Evolutionary conservation across 64 coral and sea anemone genomes (phyloP).

Genomic region (Porites australiensis): DNA sequence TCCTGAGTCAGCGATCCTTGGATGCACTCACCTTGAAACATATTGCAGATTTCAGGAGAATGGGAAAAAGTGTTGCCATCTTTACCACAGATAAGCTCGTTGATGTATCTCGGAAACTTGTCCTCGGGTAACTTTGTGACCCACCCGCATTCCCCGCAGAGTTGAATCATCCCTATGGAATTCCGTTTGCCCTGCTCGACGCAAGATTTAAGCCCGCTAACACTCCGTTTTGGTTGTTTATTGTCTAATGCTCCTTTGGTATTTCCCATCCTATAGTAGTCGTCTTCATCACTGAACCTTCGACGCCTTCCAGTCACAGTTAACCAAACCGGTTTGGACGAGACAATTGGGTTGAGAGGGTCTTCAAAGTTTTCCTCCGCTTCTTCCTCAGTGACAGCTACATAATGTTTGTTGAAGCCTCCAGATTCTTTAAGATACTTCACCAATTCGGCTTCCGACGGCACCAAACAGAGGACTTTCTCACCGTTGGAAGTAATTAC

Average conservation of each 20-base stretch:
- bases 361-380: constrained; percentile 32
- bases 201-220: neutral
- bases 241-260: neutral
- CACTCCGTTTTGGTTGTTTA: neutral
- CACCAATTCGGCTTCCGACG: constrained; percentile 2
- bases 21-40: constrained; percentile 2
- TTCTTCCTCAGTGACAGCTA: constrained; percentile 37
- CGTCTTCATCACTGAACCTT: neutral
- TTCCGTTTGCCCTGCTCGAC: neutral
- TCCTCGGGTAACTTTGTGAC: neutral
- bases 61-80: neutral
- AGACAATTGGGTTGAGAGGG: neutral
- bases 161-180: neutral
- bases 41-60: neutral
- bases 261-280: neutral
- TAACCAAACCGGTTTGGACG: neutral
- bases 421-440: constrained; percentile 26
- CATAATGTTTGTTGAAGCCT: constrained; percentile 63
- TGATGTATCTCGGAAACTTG: constrained; percentile 15
- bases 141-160: neutral
- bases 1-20: constrained; percentile 27
- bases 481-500: constrained; percentile 16
- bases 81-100: constrained; percentile 6
- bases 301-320: neutral
- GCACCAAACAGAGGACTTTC: constrained; percentile 55